Evolutionary conservation across 1,140 invertebrate genomes (phyloP), one percentile per base, ranked within the genome.

Genomic region (Glomeris maerens): DNA sequence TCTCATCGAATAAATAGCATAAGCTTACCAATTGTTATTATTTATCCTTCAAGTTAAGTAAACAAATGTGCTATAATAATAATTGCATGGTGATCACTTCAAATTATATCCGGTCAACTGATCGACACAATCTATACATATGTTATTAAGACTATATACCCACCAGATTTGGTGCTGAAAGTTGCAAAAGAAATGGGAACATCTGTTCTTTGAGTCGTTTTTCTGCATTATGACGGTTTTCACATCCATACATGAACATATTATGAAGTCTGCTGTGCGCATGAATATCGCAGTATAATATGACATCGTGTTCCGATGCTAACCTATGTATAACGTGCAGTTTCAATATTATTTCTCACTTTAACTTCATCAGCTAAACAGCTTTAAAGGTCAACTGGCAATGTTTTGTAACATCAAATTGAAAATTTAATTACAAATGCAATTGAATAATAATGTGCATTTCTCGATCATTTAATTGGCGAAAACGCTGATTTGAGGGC

Each of bases 161-260:
- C 20, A 46, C 45, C 45, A 46, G 5, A 5, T 46, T 22, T 13
- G 45, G 22, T 4, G 45, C 45, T 22, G 14, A 70, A 23, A 36
- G 26, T 62, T 74, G 77, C 60, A 60, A 53, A 1, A 60, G 49
- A 5, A 60, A 44, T 23, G 57, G 55, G 39, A 60, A 59, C 14
- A 59, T 57, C 31, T 56, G 55, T 29, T 59, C 59, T 26, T 50
- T 31, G 3, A 62, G 45, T 41, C 57, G 55, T 40, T 78, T 80
- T n/a, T 83, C 80, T 31, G 78, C 74, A 58, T 78, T 77, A 58
- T 80, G 73, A 59, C 83, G 76, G 67, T 83, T 90, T 71, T 94
- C 88, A 72, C 91, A 96, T 55, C 93, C 92, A 66, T 94, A 96
- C 56, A 94, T 81, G 64, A 97, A 97, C 58, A 95, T 80, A 67